Percentiles rank a stretch among this genome's conserved stretches.
Conservation (phyloP, 2,888 invertebrate genomes). For the Drosophila heteroneura region DNA sequence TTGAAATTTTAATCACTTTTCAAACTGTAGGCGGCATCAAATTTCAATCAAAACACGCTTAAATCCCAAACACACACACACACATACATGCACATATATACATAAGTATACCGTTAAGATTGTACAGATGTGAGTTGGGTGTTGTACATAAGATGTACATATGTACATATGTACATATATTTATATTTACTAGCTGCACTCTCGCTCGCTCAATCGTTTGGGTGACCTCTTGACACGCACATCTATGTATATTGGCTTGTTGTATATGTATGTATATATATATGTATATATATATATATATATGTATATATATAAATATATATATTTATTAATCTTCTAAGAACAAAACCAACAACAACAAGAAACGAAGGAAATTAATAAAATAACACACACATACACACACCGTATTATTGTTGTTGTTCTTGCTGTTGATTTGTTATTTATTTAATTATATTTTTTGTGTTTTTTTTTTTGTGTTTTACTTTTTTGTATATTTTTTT, state of each 20-base stretch:
- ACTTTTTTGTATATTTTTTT: conserved; percentile 24
- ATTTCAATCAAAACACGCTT: conserved; percentile 58
- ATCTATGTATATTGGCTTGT: conserved; percentile 13
- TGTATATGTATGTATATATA: neutral
- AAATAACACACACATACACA: conserved; percentile 17
- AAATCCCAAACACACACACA: conserved; percentile 21
- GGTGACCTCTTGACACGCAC: conserved; percentile 71
- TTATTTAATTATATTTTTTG: conserved; percentile 16
- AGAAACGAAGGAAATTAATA: conserved; percentile 10
- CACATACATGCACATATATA: conserved; percentile 3
- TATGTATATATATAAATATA: neutral
- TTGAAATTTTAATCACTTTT: conserved; percentile 39
- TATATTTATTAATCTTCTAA: conserved; percentile 62
- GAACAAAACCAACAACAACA: conserved; percentile 33
- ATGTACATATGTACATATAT: neutral
- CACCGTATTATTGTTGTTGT: conserved; percentile 32
- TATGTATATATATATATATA: neutral
- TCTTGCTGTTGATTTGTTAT: conserved; percentile 16
- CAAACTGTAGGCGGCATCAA: conserved; percentile 41
- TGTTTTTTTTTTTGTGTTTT: conserved; percentile 22
- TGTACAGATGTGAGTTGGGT: conserved; percentile 41
- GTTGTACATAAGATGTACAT: conserved; percentile 5
- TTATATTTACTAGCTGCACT: conserved; percentile 39
- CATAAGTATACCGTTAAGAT: conserved; percentile 22
- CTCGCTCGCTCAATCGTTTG: conserved; percentile 49